Percentiles rank a stretch among this genome's conserved stretches.
phyloP scores from a whole-genome alignment of 2,888 invertebrate genomes.

The Chelonus formosanus region DNA sequence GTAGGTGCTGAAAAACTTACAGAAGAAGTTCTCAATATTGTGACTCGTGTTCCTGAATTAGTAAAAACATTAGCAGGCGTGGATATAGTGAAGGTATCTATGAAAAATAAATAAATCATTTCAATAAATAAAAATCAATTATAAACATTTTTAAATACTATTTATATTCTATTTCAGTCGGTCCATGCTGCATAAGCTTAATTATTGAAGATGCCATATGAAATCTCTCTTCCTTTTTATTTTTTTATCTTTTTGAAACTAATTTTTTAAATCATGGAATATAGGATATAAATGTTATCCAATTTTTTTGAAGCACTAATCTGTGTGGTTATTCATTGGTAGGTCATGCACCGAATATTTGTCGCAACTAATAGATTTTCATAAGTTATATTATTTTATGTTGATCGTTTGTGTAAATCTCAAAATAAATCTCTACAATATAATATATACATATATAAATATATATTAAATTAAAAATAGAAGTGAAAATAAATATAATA shows the following conservation, averaged over 20 bases:
- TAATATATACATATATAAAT: neutral
- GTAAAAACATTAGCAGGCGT: conserved; percentile 94
- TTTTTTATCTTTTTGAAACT: neutral
- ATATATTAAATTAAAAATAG: neutral
- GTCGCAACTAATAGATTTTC: conserved; percentile 19
- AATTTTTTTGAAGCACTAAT: conserved; percentile 13
- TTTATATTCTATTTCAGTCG: conserved; percentile 50
- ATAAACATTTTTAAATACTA: neutral
- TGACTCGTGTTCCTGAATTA: conserved; percentile 89
- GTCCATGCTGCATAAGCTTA: conserved; percentile 60
- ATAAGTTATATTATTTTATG: conserved; percentile 15
- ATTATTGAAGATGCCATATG: neutral
- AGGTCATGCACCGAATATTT: conserved; percentile 5
- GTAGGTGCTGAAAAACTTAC: conserved; percentile 95
- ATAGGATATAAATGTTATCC: conserved; percentile 23
- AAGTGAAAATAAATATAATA: no score
- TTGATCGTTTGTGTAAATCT: conserved; percentile 36
- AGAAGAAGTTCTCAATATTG: conserved; percentile 92
- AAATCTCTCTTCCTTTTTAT: no score
- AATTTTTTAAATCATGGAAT: conserved; percentile 14
- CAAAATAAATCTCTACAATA: conserved; percentile 10
- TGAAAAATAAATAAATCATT: conserved; percentile 2
- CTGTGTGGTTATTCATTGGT: conserved; percentile 36
- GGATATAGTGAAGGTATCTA: conserved; percentile 83
- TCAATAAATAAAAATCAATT: no score